Conservation (phyloP, 2,113 vertebrate species). For the Poeciliopsis turrubarensis region DNA sequence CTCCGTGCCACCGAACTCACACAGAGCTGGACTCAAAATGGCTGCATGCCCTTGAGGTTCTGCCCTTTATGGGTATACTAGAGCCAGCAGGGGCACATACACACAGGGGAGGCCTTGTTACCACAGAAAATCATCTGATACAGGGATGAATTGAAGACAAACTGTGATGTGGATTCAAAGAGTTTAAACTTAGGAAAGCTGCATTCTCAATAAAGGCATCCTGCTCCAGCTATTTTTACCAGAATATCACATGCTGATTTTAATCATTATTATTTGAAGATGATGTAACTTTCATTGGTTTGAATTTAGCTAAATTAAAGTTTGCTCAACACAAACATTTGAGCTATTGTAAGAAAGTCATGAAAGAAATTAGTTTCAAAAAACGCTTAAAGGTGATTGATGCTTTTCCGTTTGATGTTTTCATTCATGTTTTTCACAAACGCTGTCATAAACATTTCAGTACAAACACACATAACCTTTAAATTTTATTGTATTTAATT, state of each 20-base stretch:
- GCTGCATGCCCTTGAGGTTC: conserved; percentile 58
- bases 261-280: background rate
- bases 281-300: background rate
- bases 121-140: background rate
- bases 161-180: background rate
- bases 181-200: background rate
- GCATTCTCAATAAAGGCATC: background rate
- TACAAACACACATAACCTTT: no score
- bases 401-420: background rate
- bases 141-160: background rate
- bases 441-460: background rate
- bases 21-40: conserved; percentile 46
- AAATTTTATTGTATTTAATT: background rate
- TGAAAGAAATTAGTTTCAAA: background rate
- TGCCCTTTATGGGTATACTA: conserved; percentile 24
- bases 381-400: background rate
- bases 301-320: background rate
- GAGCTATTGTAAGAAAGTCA: background rate
- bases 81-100: background rate
- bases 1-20: background rate
- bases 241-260: background rate
- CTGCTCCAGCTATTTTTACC: background rate
- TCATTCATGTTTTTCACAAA: background rate
- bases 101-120: conserved; percentile 1
- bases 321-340: no score